Conservation (phyloP, 2,888 invertebrate species). For the Terebella lapidaria region DNA sequence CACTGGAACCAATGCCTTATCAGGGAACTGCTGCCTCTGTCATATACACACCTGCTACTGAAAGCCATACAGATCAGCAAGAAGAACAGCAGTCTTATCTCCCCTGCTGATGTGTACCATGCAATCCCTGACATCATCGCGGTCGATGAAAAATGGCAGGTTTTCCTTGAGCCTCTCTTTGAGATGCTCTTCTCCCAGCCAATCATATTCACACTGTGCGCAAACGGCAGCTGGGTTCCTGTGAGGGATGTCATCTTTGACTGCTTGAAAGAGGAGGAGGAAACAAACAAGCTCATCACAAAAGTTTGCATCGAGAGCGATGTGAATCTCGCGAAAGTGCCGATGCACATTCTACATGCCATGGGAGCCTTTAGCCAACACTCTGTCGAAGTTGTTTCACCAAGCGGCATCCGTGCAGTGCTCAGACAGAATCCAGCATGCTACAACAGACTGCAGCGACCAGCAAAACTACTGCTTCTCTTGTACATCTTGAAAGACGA, state of each 20-base stretch:
- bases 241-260: constrained; percentile 21
- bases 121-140: constrained; percentile 22
- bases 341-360: constrained; percentile 20
- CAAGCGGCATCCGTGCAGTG: constrained; percentile 9
- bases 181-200: constrained; percentile 12
- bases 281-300: constrained; percentile 6
- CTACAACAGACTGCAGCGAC: constrained; percentile 3
- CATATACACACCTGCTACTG: constrained; percentile 26
- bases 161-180: constrained; percentile 21
- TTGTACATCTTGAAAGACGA: constrained; percentile 20
- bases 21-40: constrained; percentile 33
- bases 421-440: constrained; percentile 5
- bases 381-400: constrained; percentile 10
- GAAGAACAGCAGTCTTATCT: constrained; percentile 1
- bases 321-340: constrained; percentile 14
- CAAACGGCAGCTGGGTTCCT: constrained; percentile 16
- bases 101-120: constrained; percentile 11
- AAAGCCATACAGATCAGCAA: constrained; percentile 15
- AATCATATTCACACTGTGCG: constrained; percentile 13
- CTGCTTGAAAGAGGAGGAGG: constrained; percentile 17
- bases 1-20: constrained; percentile 42
- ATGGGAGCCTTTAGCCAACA: constrained; percentile 15
- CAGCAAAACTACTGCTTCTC: constrained; percentile 13
- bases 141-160: constrained; percentile 25
- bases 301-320: constrained; percentile 11